These are phyloP conservation scores for Chionodraco myersi DNA, from an alignment of 2,113 vertebrate species.

Conservation along the genomic window DNA sequence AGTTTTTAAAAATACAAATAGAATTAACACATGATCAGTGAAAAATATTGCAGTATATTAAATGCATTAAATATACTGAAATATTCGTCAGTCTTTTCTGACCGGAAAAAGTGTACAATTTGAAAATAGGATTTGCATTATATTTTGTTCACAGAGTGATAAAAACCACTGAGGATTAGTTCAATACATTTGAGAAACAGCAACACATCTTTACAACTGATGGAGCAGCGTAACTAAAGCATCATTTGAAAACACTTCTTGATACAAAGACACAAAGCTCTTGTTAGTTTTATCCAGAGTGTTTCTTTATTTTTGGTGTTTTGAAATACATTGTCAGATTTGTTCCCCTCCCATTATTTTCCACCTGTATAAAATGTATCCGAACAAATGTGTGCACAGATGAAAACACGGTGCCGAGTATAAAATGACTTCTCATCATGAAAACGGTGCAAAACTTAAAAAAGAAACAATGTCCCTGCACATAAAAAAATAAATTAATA, in stretches of 20 bases:
- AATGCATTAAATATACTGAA: not conserved
- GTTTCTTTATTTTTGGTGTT: constrained; percentile 77
- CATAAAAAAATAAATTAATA: constrained; percentile 86
- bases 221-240: not conserved
- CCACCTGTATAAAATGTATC: constrained; percentile 74
- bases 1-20: not conserved
- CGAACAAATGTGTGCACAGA: constrained; percentile 70
- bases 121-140: not conserved
- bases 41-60: not conserved
- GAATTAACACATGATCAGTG: too few species aligned
- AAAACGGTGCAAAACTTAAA: constrained; percentile 77
- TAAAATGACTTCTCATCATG: constrained; percentile 74
- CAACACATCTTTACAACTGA: not conserved
- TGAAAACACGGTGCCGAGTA: constrained; percentile 74
- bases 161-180: not conserved
- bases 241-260: not conserved
- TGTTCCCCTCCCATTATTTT: constrained; percentile 16
- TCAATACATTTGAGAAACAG: not conserved
- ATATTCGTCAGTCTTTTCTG: not conserved
- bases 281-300: constrained; percentile 62
- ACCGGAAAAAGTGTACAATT: not conserved
- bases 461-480: constrained; percentile 80
- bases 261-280: not conserved
- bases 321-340: constrained; percentile 69
- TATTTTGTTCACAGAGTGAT: not conserved